A percentile compares a stretch with the other conserved stretches of the same genome.
Evolutionary conservation across 1,140 invertebrate genomes (phyloP).

Genomic region (Meloidogyne chitwoodi): DNA sequence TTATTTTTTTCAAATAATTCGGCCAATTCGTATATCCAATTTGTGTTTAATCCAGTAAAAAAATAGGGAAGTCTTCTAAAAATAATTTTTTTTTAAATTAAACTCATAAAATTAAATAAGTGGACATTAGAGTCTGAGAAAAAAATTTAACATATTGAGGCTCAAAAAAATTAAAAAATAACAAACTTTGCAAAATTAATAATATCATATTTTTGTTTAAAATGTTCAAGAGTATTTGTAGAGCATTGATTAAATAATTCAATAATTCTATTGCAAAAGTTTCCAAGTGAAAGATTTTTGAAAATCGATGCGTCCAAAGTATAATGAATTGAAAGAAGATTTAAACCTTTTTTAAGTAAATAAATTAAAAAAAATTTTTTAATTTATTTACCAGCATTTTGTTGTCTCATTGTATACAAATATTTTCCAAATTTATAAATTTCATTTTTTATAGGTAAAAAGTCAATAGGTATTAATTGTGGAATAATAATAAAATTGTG

Average conservation of each 20-base stretch:
- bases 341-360: conserved; percentile 4
- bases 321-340: conserved; percentile 14
- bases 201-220: conserved; percentile 25
- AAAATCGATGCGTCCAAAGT: conserved; percentile 10
- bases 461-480: conserved; percentile 18
- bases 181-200: conserved; percentile 24
- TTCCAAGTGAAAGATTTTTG: conserved; percentile 12
- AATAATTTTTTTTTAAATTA: not conserved
- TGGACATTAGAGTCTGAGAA: not conserved
- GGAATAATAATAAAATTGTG: conserved; percentile 27
- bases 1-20: conserved; percentile 11
- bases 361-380: too few species aligned
- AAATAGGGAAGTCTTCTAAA: conserved; percentile 29
- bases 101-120: too few species aligned
- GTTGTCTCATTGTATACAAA: conserved; percentile 29
- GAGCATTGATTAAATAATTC: conserved; percentile 17
- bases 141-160: too few species aligned
- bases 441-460: conserved; percentile 13
- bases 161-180: too few species aligned
- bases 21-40: conserved; percentile 31
- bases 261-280: conserved; percentile 12
- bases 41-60: conserved; percentile 28
- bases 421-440: conserved; percentile 27
- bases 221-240: conserved; percentile 22
- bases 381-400: conserved; percentile 14